Percentiles rank a stretch among this genome's conserved stretches.
phyloP scores from a whole-genome alignment of 2,113 vertebrate species.

The Odontesthes bonariensis region DNA sequence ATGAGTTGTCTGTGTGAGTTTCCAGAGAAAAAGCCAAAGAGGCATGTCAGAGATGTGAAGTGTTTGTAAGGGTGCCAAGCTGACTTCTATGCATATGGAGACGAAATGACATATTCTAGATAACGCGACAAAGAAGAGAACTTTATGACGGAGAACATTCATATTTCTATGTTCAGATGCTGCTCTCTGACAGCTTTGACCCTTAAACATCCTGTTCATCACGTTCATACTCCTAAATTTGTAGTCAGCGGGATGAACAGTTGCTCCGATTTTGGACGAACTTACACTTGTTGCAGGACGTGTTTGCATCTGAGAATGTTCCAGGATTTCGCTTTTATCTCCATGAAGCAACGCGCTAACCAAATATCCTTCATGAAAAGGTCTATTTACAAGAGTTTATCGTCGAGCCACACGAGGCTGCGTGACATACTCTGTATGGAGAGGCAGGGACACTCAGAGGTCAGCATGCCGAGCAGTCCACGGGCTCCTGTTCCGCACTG shows the following conservation, averaged over 20 bases:
- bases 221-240: neutral
- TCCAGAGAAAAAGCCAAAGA: constrained; percentile 52
- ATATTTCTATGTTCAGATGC: constrained; percentile 28
- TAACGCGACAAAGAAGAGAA: constrained; percentile 53
- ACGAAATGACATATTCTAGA: constrained; percentile 49
- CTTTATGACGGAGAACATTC: constrained; percentile 39
- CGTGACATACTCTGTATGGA: constrained; percentile 11
- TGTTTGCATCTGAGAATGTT: neutral
- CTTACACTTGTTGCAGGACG: neutral
- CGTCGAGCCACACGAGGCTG: constrained; percentile 31
- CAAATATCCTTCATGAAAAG: neutral
- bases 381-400: neutral
- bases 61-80: constrained; percentile 48
- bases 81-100: constrained; percentile 49
- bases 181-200: constrained; percentile 10
- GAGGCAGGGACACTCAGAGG: constrained; percentile 58
- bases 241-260: neutral
- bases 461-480: constrained; percentile 59
- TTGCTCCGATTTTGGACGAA: neutral
- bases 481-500: constrained; percentile 63
- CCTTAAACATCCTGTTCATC: constrained; percentile 45
- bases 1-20: constrained; percentile 73
- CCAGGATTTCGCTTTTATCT: neutral
- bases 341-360: too few relatives aligned
- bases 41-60: constrained; percentile 58